Base-by-base conservation (phyloP, 2,113 vertebrate genomes). In the Prunella himalayana region DNA sequence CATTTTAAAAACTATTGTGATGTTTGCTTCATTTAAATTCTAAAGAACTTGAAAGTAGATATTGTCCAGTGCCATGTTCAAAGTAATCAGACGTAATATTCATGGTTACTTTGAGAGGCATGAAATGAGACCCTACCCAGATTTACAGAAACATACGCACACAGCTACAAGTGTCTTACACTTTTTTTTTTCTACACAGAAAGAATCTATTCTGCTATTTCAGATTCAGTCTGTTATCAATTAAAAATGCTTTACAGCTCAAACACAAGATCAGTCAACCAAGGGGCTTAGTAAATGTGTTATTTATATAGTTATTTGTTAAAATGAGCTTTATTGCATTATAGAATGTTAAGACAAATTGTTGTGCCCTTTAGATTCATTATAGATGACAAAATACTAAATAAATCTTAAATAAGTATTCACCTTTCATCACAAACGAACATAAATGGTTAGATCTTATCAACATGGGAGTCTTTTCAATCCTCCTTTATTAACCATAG, bases 261-360 rank as follows among this genome's bases (percentile, higher is more conserved):
- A 94, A 89, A 77, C 78, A 93, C 60, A 82, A 90, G 70, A 92
- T 91, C 89, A 95, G 84, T 87, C 95, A 92, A 95, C 69, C 82
- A 4, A 93, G 22, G 17, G 59, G 13, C 35, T 96, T 85, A 64
- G 84, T 82, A 96, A 96, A 95, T 88, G 53, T 65, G 68, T 94
- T 95, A 92, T 95, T 94, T 95, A 96, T 96, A 75, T 11, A 91
- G 91, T 92, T 97, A 92, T 94, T 97, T 95, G 92, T 95, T 97
- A 91, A 96, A 96, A 95, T 95, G 84, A 94, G 64, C 51, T 95
- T 93, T 71, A 65, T 81, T 85, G 59, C 56, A 31, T 83, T 96
- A 90, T 64, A 90, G 77, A 93, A 90, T 76, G 94, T 79, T 92
- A 96, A 97, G 96, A 97, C 81, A 97, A 97, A 97, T 96, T 95